A percentile compares a stretch with the other conserved stretches of the same genome.
Conservation (phyloP, 1,140 invertebrate species). For the Harpegnathos saltator region DNA sequence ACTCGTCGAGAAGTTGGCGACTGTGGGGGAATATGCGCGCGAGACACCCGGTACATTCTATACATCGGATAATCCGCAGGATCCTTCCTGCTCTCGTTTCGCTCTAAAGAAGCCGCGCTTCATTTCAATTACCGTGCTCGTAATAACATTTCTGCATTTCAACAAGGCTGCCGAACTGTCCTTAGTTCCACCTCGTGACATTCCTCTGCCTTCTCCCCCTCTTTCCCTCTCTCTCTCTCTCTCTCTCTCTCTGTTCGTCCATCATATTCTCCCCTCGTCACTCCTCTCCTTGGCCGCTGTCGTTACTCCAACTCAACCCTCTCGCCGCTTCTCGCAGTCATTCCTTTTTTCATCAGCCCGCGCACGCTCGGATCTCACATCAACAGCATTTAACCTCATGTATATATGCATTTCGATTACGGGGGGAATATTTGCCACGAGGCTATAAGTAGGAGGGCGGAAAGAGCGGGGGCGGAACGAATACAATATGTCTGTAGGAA, state of each 20-base stretch:
- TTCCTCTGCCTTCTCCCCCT: not conserved
- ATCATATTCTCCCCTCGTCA: not conserved
- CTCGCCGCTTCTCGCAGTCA: conserved; percentile 2
- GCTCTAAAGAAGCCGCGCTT: not conserved
- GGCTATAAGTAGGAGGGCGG: not conserved
- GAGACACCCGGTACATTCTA: not conserved
- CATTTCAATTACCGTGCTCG: conserved; percentile 7
- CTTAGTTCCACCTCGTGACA: not conserved
- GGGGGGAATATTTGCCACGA: conserved; percentile 66
- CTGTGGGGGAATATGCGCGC: not conserved
- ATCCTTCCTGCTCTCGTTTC: not conserved
- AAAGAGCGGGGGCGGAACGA: not conserved
- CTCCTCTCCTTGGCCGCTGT: not conserved
- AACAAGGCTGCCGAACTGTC: conserved; percentile 25
- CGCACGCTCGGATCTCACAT: conserved; percentile 63
- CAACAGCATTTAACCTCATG: conserved; percentile 76
- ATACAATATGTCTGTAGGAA: conserved; percentile 40
- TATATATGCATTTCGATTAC: conserved; percentile 79
- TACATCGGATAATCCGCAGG: not conserved
- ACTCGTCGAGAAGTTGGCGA: not conserved
- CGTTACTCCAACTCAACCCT: not conserved
- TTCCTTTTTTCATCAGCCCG: conserved; percentile 63
- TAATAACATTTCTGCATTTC: conserved; percentile 21
- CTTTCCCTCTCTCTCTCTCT: conserved; percentile 6
- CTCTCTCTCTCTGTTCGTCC: not conserved